Evolutionary conservation across 2,888 invertebrate genomes (phyloP), one percentile per base, ranked within the genome.

Genomic region (Poecilus cupreus): DNA sequence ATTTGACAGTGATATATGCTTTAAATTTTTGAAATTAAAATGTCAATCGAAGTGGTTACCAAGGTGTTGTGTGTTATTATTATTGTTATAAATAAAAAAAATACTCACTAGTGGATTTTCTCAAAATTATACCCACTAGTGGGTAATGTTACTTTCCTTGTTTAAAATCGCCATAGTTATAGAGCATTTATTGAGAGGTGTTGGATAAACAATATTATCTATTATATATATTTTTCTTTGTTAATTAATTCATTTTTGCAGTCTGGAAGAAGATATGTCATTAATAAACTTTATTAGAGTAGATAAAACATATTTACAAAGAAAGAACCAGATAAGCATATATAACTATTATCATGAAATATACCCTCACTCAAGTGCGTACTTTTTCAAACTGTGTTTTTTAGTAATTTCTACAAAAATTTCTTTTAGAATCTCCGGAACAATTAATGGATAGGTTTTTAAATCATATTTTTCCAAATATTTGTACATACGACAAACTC

Each of bases 391-490:
- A 18, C 18, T 54, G 3, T 54, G 20, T 16, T 8, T 5, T 57
- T 24, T 10, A 4, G 2, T n/a, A 18, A 5, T 18, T 16, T 18
- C 2, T 4, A 8, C 3, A 51, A 51, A 57, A 57, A 24, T 57
- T 46, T 57, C 0, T 57, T 57, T 57, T 24, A 57, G 57, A 24
- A 57, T n/a, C 57, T 8, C 2, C 57, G 2, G n/a, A 11, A 13
- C 22, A 10, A n/a, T 1, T 57, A n/a, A 22, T 3, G 6, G 24
- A 24, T 24, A 20, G 57, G n/a, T 57, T 57, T 57, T 24, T 57
- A 57, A n/a, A 24, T 57, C 24, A 57, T 11, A 57, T 57, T 22
- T 24, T 57, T n/a, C 57, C 57, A 57, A 57, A 57, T 57, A 24
- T 57, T 24, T 13, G 20, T 13, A 57, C 8, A 57, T 57, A 57